Base-by-base conservation (phyloP, 2,113 vertebrate species). In the Dinomys branickii region DNA sequence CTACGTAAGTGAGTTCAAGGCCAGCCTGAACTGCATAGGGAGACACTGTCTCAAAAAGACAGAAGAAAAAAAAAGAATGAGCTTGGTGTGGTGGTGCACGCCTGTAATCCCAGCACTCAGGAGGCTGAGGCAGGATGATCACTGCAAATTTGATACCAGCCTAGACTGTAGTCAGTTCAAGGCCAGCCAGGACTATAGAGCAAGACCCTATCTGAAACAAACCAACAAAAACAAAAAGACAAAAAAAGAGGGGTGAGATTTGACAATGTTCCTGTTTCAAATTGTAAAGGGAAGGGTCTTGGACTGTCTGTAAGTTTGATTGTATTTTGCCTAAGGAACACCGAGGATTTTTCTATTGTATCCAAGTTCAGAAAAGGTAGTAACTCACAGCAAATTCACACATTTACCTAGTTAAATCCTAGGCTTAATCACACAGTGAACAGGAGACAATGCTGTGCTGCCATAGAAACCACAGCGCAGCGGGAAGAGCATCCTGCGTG, bases 401-500 rank as follows among this genome's bases (percentile, higher is more conserved):
- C n/a, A 38, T 67, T 67, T 71, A 47, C 4, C 17, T 24, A 38
- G 5, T 41, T 38, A 78, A 47, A 44, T 24, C 84, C 28, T 24
- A 77, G 35, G 17, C 19, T 33, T 12, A 10, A 59, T 47, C 11
- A 58, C 13, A n/a, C 0, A n/a, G 16, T 75, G 22, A 52, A 58
- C 28, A 56, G 44, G 33, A 56, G 20, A 82, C 41, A 5, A 35
- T 11, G 1, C 13, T 80, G 20, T 5, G 24, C 11, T 75, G 38
- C 13, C 12, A 26, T 20, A 59, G 41, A 85, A 8, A 26, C 19
- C 9, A 1, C 3, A 75, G 22, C 8, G 12, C 0, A 30, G 1
- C 24, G 24, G 24, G 52, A 0, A 88, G 33, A n/a, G 22, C 6
- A 30, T 2, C 20, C 1, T 77, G 28, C 11, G 5, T 22, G 38